A percentile compares a stretch with the other conserved stretches of the same genome.
Conservation (phyloP, 2,888 invertebrate species). For the Operophtera brumata region DNA sequence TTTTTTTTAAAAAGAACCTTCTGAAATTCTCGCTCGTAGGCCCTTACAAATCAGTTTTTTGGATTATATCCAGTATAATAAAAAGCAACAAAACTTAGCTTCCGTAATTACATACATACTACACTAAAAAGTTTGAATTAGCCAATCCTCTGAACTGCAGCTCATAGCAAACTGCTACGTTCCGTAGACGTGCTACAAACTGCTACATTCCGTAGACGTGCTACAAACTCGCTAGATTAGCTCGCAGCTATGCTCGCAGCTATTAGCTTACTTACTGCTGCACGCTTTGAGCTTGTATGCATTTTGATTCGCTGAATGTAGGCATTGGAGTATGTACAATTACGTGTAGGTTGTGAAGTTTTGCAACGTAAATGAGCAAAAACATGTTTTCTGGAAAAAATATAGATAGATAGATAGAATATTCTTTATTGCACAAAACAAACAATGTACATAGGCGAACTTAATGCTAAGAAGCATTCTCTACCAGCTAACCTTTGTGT, state of each 20-base stretch:
- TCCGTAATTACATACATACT: background rate
- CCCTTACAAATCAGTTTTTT: too few relatives aligned
- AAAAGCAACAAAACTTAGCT: too few relatives aligned
- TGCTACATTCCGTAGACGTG: slow-evolving; percentile 3
- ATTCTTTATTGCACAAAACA: too few relatives aligned
- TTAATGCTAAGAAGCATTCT: too few relatives aligned
- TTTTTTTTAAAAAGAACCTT: too few relatives aligned
- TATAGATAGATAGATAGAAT: too few relatives aligned
- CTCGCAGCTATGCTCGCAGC: slow-evolving; percentile 2
- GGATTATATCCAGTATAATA: too few relatives aligned
- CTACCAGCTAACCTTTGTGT: too few relatives aligned
- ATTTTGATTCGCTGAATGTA: background rate
- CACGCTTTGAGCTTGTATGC: slow-evolving; percentile 1
- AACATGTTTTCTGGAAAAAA: too few relatives aligned
- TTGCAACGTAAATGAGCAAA: too few relatives aligned
- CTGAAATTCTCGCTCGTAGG: too few relatives aligned
- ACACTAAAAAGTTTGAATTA: background rate
- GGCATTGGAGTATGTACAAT: background rate
- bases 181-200: slow-evolving; percentile 13
- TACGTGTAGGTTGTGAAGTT: background rate
- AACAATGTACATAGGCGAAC: too few relatives aligned
- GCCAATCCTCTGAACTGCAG: background rate
- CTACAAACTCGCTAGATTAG: slow-evolving; percentile 7
- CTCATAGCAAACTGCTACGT: slow-evolving; percentile 11
- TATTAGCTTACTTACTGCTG: slow-evolving; percentile 7